Percentiles rank a stretch among this genome's conserved stretches.
phyloP scores from a whole-genome alignment of 2,888 invertebrate genomes.

The Pyrochroa serraticornis region DNA sequence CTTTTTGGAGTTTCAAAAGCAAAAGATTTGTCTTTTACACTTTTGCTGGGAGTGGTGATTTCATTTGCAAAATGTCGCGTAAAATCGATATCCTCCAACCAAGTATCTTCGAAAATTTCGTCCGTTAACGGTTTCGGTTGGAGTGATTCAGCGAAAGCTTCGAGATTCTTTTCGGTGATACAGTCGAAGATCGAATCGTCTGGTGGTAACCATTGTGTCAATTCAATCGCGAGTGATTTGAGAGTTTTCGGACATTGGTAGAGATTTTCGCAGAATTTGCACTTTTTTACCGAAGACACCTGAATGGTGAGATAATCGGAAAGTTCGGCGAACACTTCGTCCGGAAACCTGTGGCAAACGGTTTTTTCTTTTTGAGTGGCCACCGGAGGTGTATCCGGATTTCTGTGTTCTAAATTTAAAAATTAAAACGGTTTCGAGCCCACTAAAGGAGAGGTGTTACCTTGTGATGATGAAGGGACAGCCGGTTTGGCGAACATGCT shows the following conservation, averaged over 20 bases:
- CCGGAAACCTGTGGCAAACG: conserved; percentile 46
- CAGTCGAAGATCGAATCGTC: conserved; percentile 38
- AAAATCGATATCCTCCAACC: conserved; percentile 29
- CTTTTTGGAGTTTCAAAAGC: conserved; percentile 42
- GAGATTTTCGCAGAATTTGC: conserved; percentile 59
- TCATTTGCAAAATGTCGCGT: background rate
- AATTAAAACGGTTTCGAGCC: background rate
- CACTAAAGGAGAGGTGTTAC: conserved; percentile 1
- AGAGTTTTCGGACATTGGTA: conserved; percentile 54
- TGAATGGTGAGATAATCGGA: conserved; percentile 45
- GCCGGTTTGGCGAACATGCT: conserved; percentile 62
- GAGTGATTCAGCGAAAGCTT: conserved; percentile 37
- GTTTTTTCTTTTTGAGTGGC: conserved; percentile 6
- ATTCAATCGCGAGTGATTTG: conserved; percentile 12
- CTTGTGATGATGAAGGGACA: conserved; percentile 9
- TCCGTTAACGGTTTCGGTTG: conserved; percentile 22
- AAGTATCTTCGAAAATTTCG: conserved; percentile 4
- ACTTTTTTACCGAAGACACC: conserved; percentile 42
- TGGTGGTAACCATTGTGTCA: conserved; percentile 34
- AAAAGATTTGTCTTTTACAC: conserved; percentile 33
- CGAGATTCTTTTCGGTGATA: conserved; percentile 42
- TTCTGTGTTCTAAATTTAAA: conserved; percentile 1
- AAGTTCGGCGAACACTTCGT: conserved; percentile 59
- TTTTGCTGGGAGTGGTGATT: conserved; percentile 3
- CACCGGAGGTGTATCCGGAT: background rate